A percentile compares a stretch with the other conserved stretches of the same genome.
Evolutionary conservation across 2,113 vertebrate genomes (phyloP).

Genomic region (Triplophysa dalaica): DNA sequence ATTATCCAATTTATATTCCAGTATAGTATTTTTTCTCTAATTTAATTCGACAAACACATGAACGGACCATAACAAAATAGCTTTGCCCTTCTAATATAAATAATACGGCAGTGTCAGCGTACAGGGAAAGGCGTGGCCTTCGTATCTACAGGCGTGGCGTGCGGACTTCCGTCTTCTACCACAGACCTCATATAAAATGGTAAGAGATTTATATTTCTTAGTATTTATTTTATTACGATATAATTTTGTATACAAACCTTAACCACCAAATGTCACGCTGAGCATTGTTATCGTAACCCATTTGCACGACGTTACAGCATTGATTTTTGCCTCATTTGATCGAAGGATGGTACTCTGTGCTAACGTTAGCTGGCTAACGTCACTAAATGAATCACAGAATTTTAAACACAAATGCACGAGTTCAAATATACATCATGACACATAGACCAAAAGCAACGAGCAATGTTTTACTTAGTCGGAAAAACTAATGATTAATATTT

Average conservation of each 20-base stretch:
- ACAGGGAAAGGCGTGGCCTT: conserved; percentile 66
- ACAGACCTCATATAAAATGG: conserved; percentile 68
- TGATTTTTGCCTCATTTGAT: neutral
- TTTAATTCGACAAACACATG: neutral
- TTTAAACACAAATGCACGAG: neutral
- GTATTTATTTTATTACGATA: neutral
- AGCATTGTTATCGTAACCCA: neutral
- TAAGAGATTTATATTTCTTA: conserved; percentile 58
- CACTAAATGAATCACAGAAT: neutral
- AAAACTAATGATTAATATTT: neutral
- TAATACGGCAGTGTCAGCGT: conserved; percentile 54
- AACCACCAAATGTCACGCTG: neutral
- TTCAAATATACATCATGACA: neutral
- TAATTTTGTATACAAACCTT: neutral
- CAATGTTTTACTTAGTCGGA: neutral
- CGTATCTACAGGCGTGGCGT: conserved; percentile 72
- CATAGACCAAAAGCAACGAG: neutral
- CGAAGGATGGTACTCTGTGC: conserved; percentile 33
- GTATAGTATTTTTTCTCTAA: no score
- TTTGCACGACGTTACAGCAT: neutral
- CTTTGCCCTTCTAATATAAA: neutral
- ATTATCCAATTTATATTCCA: no score
- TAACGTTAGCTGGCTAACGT: conserved; percentile 42
- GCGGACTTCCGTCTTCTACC: conserved; percentile 75
- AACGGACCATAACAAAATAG: neutral